These are phyloP conservation scores for Drosophila flavopinicola DNA, from an alignment of 2,888 invertebrate species.

Conservation along the genomic window DNA sequence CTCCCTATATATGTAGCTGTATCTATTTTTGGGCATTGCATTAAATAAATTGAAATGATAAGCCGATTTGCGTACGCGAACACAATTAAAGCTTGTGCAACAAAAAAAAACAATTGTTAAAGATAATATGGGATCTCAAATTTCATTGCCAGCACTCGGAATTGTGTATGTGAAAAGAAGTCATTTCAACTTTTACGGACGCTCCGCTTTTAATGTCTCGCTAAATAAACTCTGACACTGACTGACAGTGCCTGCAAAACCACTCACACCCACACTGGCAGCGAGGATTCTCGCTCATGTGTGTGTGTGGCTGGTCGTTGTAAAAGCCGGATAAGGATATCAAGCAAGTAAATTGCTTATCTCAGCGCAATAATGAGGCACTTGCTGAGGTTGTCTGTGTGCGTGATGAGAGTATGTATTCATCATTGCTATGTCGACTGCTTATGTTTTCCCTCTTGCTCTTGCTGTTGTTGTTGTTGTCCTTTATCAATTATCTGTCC, in stretches of 20 bases:
- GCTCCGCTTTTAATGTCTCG: conserved; percentile 49
- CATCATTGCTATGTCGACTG: conserved; percentile 17
- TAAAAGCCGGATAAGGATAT: conserved; percentile 66
- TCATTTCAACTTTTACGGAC: conserved; percentile 62
- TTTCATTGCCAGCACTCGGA: conserved; percentile 20
- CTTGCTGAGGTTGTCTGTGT: conserved; percentile 32
- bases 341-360: conserved; percentile 71
- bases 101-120: conserved; percentile 27
- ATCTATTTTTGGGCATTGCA: conserved; percentile 28
- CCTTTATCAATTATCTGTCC: conserved; percentile 66
- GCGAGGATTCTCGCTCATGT: background rate
- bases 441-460: conserved; percentile 9
- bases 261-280: background rate
- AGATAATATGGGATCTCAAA: conserved; percentile 27
- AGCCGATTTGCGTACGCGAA: conserved; percentile 26
- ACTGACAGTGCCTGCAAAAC: conserved; percentile 16
- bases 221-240: conserved; percentile 55
- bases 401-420: conserved; percentile 37
- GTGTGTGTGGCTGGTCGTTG: conserved; percentile 18
- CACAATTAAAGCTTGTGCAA: conserved; percentile 46
- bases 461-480: conserved; percentile 19
- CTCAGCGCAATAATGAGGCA: conserved; percentile 70
- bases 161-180: conserved; percentile 36
- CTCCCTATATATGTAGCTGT: background rate
- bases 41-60: conserved; percentile 41